Evolutionary conservation across 2,888 invertebrate genomes (phyloP), one percentile per base, ranked within the genome.

Genomic region (Cryptocheilus praepositus): DNA sequence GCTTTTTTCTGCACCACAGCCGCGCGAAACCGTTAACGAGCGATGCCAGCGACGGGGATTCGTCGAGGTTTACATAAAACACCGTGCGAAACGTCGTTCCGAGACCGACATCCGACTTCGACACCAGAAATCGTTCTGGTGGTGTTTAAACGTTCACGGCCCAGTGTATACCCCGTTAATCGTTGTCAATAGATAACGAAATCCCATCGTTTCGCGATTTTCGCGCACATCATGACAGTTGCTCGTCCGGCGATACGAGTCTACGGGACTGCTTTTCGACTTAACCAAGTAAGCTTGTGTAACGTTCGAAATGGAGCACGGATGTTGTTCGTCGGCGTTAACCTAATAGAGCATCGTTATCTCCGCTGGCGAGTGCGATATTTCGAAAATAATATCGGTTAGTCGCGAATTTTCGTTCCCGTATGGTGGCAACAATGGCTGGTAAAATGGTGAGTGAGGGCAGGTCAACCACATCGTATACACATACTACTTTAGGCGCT

Each of bases 401-500:
- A 64, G 60, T 70, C 70, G 70, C 73, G 70, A 36, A 77, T 72
- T 81, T 81, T 79, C 65, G 61, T 70, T 77, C 68, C 70, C 57
- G 49, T 68, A 77, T 81, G 81, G 83, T 84, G 84, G 84, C 80
- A 84, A 80, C 83, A 85, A 81, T 85, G 84, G 77, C 79, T 80
- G 78, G 76, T 76, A 74, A 82, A 81, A 82, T 81, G 79, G 76
- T 79, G 78, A 81, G 81, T 71, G 78, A 81, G 78, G 81, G 79
- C 83, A 84, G 84, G 83, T 85, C 85, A 85, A 84, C 80, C 80
- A 82, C 81, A 80, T 80, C 77, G 58, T 74, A n/a, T n/a, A 79
- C 70, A 79, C 67, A 73, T 70, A 71, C 76, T 53, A 71, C 60
- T 64, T 69, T 62, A 66, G 51, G 64, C 58, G 36, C 59, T 67